These are phyloP conservation scores for Drosophila mimica DNA, from an alignment of 2,888 invertebrate genomes.

Conservation along the genomic window DNA sequence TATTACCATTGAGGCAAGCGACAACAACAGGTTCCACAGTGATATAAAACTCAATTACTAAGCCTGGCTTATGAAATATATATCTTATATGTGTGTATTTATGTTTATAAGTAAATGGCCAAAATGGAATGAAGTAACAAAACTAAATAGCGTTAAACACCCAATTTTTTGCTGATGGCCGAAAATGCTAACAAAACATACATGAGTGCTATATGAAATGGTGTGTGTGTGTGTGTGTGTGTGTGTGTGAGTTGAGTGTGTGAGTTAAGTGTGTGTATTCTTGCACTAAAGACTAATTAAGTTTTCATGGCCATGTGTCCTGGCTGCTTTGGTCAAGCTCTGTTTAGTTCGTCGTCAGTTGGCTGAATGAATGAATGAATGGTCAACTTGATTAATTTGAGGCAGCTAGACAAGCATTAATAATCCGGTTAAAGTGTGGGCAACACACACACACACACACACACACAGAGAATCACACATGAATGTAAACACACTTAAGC, in stretches of 20 bases:
- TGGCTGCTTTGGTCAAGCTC: slow-evolving; percentile 33
- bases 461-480: slow-evolving; percentile 12
- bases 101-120: slow-evolving; percentile 17
- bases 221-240: slow-evolving; percentile 15
- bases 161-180: slow-evolving; percentile 20
- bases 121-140: slow-evolving; percentile 51
- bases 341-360: slow-evolving; percentile 57
- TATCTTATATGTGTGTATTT: not conserved
- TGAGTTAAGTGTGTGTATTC: slow-evolving; percentile 56
- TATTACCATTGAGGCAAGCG: slow-evolving; percentile 35
- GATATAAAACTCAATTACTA: slow-evolving; percentile 8
- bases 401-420: slow-evolving; percentile 80
- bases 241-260: slow-evolving; percentile 22
- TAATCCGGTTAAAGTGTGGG: slow-evolving; percentile 80
- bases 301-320: slow-evolving; percentile 73
- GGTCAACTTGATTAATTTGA: slow-evolving; percentile 80
- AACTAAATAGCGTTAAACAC: slow-evolving; percentile 51
- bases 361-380: slow-evolving; percentile 73
- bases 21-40: slow-evolving; percentile 41
- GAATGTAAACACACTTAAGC: slow-evolving; percentile 76
- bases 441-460: slow-evolving; percentile 28
- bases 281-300: slow-evolving; percentile 78
- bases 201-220: not conserved
- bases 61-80: slow-evolving; percentile 1
- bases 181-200: slow-evolving; percentile 24